Evolutionary conservation across 2,888 invertebrate species (phyloP), one percentile per base, ranked within the genome.

Genomic region (Deilephila porcellus): DNA sequence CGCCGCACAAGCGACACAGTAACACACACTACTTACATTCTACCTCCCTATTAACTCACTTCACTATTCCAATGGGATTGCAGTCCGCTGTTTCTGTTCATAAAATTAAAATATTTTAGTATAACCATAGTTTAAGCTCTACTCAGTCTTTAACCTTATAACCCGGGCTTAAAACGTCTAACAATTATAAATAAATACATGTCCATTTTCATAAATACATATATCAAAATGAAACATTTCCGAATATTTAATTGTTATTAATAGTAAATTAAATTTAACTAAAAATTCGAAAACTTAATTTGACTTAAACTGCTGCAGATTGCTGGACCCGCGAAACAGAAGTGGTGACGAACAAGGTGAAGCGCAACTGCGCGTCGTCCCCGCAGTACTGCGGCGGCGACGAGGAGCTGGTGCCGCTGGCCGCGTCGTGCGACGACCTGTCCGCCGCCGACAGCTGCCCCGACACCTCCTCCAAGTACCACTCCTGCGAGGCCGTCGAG

Each of bases 401-500:
- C 64, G 94, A 94, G 71, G 96, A 97, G 82, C 95, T 97, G 90
- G 96, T 96, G 84, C 97, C 97, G 0, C 87, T 97, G 20, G 96
- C 93, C 0, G 94, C 93, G 1, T 97, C 97, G 0, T 96, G 91
- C 5, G 97, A 97, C 76, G 96, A 97, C 80, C 89, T 97, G 20
- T 96, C 96, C 0, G 95, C 95, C 7, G 96, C 97, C 0, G 97
- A 97, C 83, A 97, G 96, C 82, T 97, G 97, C 94, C 93, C 97
- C 29, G 97, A 97, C 81, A 96, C 96, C 0, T 97, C 97, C 74
- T 97, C 97, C 59, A 97, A 97, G 83, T 97, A 97, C 85, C 97
- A 97, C 85, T 97, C 97, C 85, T 97, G 97, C 81, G 97, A 97
- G 89, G 95, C 97, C 19, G 97, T 97, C 0, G 97, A 97, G 79